Evolutionary conservation across 2,113 vertebrate genomes (phyloP), one percentile per base, ranked within the genome.

Genomic region (Thryonomys swinderianus): DNA sequence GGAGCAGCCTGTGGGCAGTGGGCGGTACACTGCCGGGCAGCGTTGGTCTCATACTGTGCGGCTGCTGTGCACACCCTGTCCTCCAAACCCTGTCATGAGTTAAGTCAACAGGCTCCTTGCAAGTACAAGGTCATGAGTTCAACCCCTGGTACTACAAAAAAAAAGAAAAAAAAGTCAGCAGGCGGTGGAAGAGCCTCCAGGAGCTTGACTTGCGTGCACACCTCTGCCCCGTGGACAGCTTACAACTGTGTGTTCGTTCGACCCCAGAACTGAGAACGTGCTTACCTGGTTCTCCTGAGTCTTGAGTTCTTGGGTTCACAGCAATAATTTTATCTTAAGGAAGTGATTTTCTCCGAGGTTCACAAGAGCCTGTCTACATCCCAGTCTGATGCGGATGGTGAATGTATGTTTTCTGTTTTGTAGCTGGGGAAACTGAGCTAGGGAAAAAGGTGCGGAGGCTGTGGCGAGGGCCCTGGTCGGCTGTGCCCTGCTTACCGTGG

Each of bases 1-100:
- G 80, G 62, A 87, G 66, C 12, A 57, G 5, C 62, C 85, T 79
- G 0, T 14, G 2, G 34, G 34, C 81, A 64, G 0, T 14, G 2
- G 34, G 34, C 81, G 71, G 85, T 64, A 85, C 79, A 69, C 51
- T 32, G 57, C 7, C 73, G 78, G 55, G 53, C 62, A 71, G 64
- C 53, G 40, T n/a, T 76, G 82, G 11, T 73, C 79, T 69, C 78
- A 62, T 92, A 45, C 48, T 40, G 18, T 55, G 71, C 37, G 32
- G 34, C 90, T 67, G n/a, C 88, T 90, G 71, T 94, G 64, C 73
- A 83, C 69, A 37, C 91, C 71, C 67, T 61, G 20, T 84, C 51
- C 32, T 30, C n/a, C 25, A 85, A 85, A 88, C 66, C 45, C 40
- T n/a, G 51, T 57, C 76, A 85, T 45, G 18, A 93, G 71, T 76